Conservation (phyloP, 37 sponge, comb jelly and placozoan genomes). For the Oopsacas minuta region DNA sequence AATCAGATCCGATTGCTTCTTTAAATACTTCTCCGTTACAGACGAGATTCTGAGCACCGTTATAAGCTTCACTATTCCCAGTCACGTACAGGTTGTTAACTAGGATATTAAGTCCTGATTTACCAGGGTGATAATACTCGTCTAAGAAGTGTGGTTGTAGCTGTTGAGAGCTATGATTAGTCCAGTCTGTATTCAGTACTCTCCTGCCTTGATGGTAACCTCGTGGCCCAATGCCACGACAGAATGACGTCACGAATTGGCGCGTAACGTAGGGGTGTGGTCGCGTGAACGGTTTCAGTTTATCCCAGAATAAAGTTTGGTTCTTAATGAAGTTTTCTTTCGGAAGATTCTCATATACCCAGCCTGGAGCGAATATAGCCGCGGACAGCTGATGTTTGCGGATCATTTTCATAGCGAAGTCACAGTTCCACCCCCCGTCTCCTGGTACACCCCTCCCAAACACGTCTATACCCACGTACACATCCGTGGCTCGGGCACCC, state of each 20-base stretch:
- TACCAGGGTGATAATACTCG: constrained; percentile 14
- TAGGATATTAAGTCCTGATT: background rate
- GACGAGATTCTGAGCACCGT: constrained; percentile 18
- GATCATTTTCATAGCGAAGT: constrained; percentile 57
- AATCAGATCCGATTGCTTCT: background rate
- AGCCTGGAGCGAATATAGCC: constrained; percentile 95
- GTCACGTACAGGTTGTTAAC: constrained; percentile 10
- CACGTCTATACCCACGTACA: constrained; percentile 92
- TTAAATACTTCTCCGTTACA: background rate
- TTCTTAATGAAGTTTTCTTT: constrained; percentile 52
- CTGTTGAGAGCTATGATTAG: constrained; percentile 63
- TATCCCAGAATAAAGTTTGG: constrained; percentile 58
- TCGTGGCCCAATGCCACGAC: background rate
- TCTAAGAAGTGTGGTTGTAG: constrained; percentile 52
- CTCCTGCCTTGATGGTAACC: background rate
- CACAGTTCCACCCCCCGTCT: constrained; percentile 69
- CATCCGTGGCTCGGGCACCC: constrained; percentile 39
- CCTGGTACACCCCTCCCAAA: constrained; percentile 83
- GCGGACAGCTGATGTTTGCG: constrained; percentile 46
- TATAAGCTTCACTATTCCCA: background rate
- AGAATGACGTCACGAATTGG: constrained; percentile 23
- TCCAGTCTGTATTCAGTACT: constrained; percentile 34
- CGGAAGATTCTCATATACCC: constrained; percentile 86
- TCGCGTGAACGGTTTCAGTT: constrained; percentile 19
- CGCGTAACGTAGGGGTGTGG: background rate